phyloP scores from a whole-genome alignment of 2,113 vertebrate genomes.

The Gobio gobio region DNA sequence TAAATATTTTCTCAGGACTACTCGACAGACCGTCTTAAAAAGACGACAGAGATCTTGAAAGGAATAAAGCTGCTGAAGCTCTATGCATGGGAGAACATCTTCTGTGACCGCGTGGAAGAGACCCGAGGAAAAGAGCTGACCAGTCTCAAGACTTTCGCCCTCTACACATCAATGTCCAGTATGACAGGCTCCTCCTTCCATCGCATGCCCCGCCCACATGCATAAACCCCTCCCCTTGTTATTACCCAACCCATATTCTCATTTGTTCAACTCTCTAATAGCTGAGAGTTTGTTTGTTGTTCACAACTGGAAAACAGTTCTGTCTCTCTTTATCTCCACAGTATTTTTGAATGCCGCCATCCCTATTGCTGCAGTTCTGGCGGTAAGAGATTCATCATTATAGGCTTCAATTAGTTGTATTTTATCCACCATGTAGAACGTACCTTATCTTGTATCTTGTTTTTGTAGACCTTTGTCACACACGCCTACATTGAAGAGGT shows the following conservation, averaged over 20 bases:
- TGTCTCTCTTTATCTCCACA: constrained; percentile 60
- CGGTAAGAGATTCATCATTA: constrained; percentile 78
- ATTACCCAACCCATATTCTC: background rate
- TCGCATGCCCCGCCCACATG: background rate
- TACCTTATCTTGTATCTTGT: background rate
- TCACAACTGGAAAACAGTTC: background rate
- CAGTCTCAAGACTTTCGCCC: constrained; percentile 86
- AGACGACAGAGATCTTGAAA: constrained; percentile 95
- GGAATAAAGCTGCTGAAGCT: constrained; percentile 96
- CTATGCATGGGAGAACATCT: constrained; percentile 97
- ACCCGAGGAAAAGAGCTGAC: constrained; percentile 90
- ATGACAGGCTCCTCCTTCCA: constrained; percentile 55
- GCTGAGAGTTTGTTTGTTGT: background rate
- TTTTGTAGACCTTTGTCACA: constrained; percentile 87
- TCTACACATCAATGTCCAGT: constrained; percentile 90
- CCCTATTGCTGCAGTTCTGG: constrained; percentile 94
- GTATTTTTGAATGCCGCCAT: constrained; percentile 98
- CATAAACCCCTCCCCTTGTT: background rate
- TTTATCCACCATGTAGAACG: background rate
- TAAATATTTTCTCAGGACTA: constrained; percentile 82
- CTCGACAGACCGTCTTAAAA: constrained; percentile 96
- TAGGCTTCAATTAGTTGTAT: background rate
- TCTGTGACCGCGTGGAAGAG: constrained; percentile 92
- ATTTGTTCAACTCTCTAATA: background rate
- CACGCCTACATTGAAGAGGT: constrained; percentile 71